Percentiles rank a stretch among this genome's conserved stretches.
These are phyloP conservation scores for Macropis europaea DNA, from an alignment of 2,888 invertebrate species.

Conservation along the genomic window DNA sequence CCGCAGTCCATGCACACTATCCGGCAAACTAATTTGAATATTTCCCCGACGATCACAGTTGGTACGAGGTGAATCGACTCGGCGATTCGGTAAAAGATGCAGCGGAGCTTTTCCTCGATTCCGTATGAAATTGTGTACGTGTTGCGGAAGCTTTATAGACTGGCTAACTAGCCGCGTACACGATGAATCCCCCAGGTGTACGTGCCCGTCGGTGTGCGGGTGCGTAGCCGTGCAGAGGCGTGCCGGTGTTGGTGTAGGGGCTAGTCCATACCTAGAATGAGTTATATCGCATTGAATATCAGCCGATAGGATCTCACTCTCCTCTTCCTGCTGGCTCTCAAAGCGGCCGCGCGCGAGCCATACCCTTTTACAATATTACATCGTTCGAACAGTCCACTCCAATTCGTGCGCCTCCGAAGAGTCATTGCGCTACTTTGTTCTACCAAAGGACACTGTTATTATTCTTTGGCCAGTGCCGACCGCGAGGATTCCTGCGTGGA, in stretches of 20 bases:
- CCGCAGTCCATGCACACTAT: too few species aligned
- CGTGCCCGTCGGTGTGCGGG: background rate
- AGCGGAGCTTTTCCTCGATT: slow-evolving; percentile 7
- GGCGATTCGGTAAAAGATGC: background rate
- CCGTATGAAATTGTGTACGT: slow-evolving; percentile 27
- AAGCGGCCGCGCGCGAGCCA: slow-evolving; percentile 54
- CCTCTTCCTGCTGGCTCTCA: slow-evolving; percentile 50
- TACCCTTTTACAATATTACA: slow-evolving; percentile 53
- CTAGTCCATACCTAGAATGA: slow-evolving; percentile 58
- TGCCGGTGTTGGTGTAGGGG: background rate
- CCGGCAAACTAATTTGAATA: too few species aligned
- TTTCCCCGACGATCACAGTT: too few species aligned
- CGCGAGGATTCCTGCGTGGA: background rate
- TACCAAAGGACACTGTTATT: background rate
- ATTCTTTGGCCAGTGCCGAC: slow-evolving; percentile 1
- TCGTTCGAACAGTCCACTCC: slow-evolving; percentile 45
- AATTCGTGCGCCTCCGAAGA: slow-evolving; percentile 51
- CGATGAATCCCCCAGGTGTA: background rate
- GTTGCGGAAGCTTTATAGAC: slow-evolving; percentile 28
- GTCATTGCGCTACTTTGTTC: slow-evolving; percentile 44
- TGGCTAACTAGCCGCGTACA: slow-evolving; percentile 11
- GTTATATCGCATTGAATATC: slow-evolving; percentile 63
- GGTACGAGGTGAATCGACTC: too few species aligned
- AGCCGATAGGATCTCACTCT: slow-evolving; percentile 61
- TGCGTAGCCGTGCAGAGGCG: background rate